phyloP scores from a whole-genome alignment of 2,797 vertebrate species.

The Poecilia wingei region DNA sequence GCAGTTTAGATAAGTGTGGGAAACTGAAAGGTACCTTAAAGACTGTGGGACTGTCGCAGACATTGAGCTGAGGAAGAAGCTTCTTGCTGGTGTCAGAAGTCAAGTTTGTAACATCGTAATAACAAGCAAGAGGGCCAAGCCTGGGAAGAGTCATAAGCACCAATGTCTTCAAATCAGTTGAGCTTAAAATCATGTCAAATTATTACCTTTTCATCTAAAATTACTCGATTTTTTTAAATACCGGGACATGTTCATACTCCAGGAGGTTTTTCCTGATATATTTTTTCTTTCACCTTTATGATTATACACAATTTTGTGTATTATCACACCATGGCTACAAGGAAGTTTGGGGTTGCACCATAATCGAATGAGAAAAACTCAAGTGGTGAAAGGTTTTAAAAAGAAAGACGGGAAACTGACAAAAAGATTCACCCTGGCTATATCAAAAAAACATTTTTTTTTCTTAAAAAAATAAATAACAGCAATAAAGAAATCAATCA shows the following conservation, averaged over 20 bases:
- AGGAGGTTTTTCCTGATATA: not conserved
- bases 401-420: not conserved
- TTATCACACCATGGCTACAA: not conserved
- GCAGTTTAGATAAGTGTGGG: not conserved
- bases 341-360: not conserved
- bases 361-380: not conserved
- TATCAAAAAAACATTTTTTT: not conserved
- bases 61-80: conserved; percentile 65
- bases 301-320: not conserved
- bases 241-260: not conserved
- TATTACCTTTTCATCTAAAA: not conserved
- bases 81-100: conserved; percentile 41
- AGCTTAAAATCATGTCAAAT: not conserved
- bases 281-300: not conserved
- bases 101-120: conserved; percentile 43
- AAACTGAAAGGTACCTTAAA: conserved; percentile 59
- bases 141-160: conserved; percentile 48
- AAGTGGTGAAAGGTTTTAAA: not conserved
- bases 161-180: not conserved
- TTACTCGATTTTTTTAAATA: no score
- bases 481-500: not conserved
- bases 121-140: conserved; percentile 75
- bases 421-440: not conserved
- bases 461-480: not conserved
- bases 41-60: conserved; percentile 53